Evolutionary conservation across 2,797 vertebrate species (phyloP), one percentile per base, ranked within the genome.

Genomic region (Syngnathus acus): DNA sequence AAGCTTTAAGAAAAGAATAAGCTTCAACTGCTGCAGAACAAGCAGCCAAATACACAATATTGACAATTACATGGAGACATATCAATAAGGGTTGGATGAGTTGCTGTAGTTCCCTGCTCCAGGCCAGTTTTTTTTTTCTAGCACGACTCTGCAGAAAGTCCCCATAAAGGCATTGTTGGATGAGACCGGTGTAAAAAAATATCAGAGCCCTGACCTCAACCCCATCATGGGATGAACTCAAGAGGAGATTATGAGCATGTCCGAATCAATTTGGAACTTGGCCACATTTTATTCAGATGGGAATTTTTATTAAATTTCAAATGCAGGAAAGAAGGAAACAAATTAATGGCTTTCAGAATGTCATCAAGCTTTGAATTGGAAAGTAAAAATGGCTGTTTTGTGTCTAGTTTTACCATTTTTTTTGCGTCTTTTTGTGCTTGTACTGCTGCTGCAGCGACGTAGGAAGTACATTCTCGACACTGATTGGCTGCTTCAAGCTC

Each of bases 11-110:
- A 17, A 55, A 38, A 59, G 64, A 59, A 65, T 68, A 68, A 55
- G 72, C 66, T 62, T 67, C 73, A 75, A 69, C 5, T 48, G 16
- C 5, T 7, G 16, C 76, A 78, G 79, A 75, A 79, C 79, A 58
- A 68, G 54, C 14, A 48, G 5, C 32, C 37, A 39, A 58, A 58
- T 40, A n/a, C 38, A 60, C 38, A 11, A 11, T 60, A 42, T 60
- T 60, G 19, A 60, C 19, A 21, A 21, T 8, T 38, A 14, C 14
- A 7, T 57, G 26, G 13, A 16, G 13, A 6, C 3, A 16, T 6
- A 57, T 57, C 1, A 57, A 37, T 37, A 7, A 37, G n/a, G n/a
- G 9, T 57, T 57, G 14, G 10, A 51, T 21, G 7, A 51, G 7
- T 21, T 51, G 48, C 26, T 37, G 6, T 0, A 37, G 23, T 55